phyloP scores from a whole-genome alignment of 1,140 invertebrate genomes.

The Saccostrea echinata region DNA sequence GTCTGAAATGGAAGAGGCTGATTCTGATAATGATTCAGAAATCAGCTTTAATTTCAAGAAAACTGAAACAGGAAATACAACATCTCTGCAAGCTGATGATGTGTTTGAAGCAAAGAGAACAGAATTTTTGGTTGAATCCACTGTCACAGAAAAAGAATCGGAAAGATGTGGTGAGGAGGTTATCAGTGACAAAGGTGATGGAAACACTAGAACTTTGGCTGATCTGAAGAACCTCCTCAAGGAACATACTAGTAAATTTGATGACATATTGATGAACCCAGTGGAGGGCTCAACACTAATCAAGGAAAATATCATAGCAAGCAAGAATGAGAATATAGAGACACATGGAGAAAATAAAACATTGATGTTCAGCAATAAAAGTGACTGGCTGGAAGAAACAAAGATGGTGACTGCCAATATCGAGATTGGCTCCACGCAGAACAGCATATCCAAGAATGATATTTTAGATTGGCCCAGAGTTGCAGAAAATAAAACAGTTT shows the following conservation, averaged over 20 bases:
- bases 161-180: not conserved
- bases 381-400: not conserved
- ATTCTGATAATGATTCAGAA: not conserved
- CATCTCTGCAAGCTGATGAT: not conserved
- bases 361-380: conserved; percentile 11
- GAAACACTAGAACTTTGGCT: not conserved
- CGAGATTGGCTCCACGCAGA: not conserved
- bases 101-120: not conserved
- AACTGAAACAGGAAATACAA: not conserved
- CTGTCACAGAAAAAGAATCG: not conserved
- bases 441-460: not conserved
- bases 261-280: not conserved
- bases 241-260: not conserved
- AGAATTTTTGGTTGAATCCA: not conserved
- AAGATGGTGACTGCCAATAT: conserved; percentile 3
- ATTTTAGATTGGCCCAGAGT: not conserved
- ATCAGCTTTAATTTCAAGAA: not conserved
- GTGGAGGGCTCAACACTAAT: not conserved
- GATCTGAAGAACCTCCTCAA: not conserved
- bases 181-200: not conserved
- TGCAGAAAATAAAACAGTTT: not conserved
- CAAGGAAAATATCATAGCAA: not conserved
- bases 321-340: not conserved
- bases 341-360: not conserved
- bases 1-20: not conserved